A percentile compares a stretch with the other conserved stretches of the same genome.
Evolutionary conservation across 2,888 invertebrate species (phyloP).

Genomic region (Myopa tessellatipennis): DNA sequence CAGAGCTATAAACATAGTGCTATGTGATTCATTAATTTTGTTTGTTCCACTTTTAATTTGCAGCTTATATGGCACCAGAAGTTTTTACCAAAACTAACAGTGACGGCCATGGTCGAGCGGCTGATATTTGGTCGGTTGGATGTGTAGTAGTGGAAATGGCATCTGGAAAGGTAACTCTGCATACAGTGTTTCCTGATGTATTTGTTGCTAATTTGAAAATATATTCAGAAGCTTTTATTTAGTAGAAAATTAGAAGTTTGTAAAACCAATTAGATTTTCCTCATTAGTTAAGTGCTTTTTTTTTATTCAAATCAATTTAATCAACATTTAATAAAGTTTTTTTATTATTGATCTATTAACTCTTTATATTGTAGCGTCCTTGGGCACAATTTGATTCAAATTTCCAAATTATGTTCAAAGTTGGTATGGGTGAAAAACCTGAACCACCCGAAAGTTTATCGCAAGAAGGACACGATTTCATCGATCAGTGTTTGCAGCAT

Average conservation of each 20-base stretch:
- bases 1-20: not conserved
- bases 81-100: conserved; percentile 85
- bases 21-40: not conserved
- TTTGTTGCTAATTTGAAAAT: no score
- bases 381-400: conserved; percentile 94
- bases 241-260: no score
- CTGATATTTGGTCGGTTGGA: conserved; percentile 96
- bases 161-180: conserved; percentile 80
- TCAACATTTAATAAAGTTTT: not conserved
- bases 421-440: conserved; percentile 91
- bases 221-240: no score
- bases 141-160: conserved; percentile 97
- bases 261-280: not conserved
- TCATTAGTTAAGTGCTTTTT: not conserved
- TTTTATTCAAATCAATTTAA: not conserved
- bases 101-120: conserved; percentile 89
- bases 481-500: conserved; percentile 82
- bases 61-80: conserved; percentile 98
- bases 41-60: not conserved
- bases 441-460: conserved; percentile 80
- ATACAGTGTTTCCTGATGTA: not conserved
- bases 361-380: conserved; percentile 74
- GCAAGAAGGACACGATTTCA: conserved; percentile 85
- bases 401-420: conserved; percentile 96
- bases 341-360: conserved; percentile 7